These are phyloP conservation scores for Gallinago stenura DNA, from an alignment of 2,797 vertebrate genomes.

Conservation along the genomic window DNA sequence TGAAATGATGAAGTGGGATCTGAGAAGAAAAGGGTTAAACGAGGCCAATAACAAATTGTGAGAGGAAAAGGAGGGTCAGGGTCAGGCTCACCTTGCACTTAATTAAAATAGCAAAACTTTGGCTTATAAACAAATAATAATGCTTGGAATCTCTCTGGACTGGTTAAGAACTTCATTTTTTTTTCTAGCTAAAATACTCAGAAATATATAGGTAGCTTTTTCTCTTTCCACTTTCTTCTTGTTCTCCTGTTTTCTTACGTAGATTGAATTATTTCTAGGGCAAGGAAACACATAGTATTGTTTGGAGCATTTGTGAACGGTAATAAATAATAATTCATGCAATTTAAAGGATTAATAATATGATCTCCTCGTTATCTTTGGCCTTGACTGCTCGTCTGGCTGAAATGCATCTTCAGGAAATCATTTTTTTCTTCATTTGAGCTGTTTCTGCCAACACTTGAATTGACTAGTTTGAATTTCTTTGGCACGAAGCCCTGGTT, in stretches of 20 bases:
- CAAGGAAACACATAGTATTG: background rate
- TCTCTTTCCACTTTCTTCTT: background rate
- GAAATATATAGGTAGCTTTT: background rate
- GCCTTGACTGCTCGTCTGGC: background rate
- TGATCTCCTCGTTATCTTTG: background rate
- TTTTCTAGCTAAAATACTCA: background rate
- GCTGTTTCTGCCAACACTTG: constrained; percentile 2
- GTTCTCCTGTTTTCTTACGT: background rate
- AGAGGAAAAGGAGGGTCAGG: background rate
- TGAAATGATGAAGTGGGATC: background rate
- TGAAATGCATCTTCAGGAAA: constrained; percentile 19
- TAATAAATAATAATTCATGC: background rate
- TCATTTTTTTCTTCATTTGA: background rate
- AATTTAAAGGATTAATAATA: background rate
- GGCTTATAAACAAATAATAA: constrained; percentile 10
- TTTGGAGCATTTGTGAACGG: background rate
- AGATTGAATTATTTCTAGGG: background rate
- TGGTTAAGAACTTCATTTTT: background rate
- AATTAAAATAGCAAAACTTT: constrained; percentile 39
- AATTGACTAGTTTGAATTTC: background rate
- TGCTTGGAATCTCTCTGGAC: background rate
- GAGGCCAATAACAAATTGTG: background rate
- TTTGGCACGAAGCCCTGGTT: constrained; percentile 4
- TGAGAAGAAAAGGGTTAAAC: background rate
- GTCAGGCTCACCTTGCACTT: background rate